Evolutionary conservation across 2,113 vertebrate species (phyloP), one percentile per base, ranked within the genome.

Genomic region (Colistium nudipinnis): DNA sequence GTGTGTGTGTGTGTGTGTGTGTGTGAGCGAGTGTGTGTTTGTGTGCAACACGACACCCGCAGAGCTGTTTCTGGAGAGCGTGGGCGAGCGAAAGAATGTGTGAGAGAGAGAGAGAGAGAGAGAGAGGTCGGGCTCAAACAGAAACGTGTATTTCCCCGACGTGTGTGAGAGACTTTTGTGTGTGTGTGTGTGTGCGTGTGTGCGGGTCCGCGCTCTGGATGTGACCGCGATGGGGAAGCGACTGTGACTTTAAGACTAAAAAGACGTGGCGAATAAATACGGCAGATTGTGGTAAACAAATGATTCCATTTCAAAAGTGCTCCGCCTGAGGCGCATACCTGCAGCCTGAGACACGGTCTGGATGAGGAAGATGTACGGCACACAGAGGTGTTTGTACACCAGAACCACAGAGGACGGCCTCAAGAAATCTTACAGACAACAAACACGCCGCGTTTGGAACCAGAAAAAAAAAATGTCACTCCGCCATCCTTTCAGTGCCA

Each of bases 21-120:
- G n/a, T n/a, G n/a, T n/a, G 4, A 31, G 30, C 30, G 30, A 31
- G 4, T 2, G 19, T 20, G 43, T 20, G 6, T 7, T 4, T 12
- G 9, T 44, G 1, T 17, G 20, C 36, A 41, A 52, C n/a, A 8
- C 56, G 81, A 79, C 75, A 86, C 73, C 22, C 0, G 20, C n/a
- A 28, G 35, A 16, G 0, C 35, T 52, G 74, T 62, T 24, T 30
- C 61, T 62, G 71, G 38, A 30, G 16, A 77, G 82, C 36, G 79
- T 81, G 78, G 84, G 88, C 64, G 84, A 62, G 54, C 7, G 43
- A 72, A 83, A 76, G 79, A 83, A 84, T 85, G 77, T n/a, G 17
- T 12, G 6, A 44, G n/a, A 64, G 36, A 65, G 62, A 65, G 36
- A 51, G 25, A 11, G 27, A 17, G 52, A 1, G n/a, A 45, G 6